Evolutionary conservation across 2,113 vertebrate species (phyloP).

Genomic region (Boleophthalmus pectinirostris): DNA sequence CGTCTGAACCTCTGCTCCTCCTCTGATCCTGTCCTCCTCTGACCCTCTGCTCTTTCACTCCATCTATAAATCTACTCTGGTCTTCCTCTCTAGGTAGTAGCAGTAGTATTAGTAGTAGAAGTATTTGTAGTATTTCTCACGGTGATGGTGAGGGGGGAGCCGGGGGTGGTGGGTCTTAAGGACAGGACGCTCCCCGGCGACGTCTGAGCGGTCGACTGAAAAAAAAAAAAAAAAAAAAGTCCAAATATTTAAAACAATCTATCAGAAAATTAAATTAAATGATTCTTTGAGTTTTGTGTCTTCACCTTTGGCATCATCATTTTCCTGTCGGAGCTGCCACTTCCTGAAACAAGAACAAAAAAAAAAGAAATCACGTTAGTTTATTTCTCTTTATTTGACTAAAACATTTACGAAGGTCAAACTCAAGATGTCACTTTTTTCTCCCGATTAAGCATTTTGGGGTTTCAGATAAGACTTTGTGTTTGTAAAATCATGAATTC

Average conservation of each 20-base stretch:
- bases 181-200: constrained; percentile 92
- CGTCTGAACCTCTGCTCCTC: no score
- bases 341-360: background rate
- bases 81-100: background rate
- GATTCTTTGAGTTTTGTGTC: background rate
- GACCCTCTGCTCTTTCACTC: no score
- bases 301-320: constrained; percentile 69
- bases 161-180: constrained; percentile 81
- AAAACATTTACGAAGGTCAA: no score
- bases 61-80: no score
- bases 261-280: background rate
- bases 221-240: constrained; percentile 12
- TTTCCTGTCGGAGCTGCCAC: constrained; percentile 17
- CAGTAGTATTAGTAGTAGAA: background rate
- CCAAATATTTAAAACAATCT: background rate
- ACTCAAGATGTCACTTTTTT: no score
- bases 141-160: constrained; percentile 73
- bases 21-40: no score
- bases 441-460: no score
- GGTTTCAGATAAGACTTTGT: no score
- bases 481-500: no score
- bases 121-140: background rate
- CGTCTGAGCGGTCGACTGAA: constrained; percentile 83
- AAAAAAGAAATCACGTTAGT: no score
- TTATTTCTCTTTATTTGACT: no score